Evolutionary conservation across 2,113 vertebrate species (phyloP).

Genomic region (Myiagra hebetior): DNA sequence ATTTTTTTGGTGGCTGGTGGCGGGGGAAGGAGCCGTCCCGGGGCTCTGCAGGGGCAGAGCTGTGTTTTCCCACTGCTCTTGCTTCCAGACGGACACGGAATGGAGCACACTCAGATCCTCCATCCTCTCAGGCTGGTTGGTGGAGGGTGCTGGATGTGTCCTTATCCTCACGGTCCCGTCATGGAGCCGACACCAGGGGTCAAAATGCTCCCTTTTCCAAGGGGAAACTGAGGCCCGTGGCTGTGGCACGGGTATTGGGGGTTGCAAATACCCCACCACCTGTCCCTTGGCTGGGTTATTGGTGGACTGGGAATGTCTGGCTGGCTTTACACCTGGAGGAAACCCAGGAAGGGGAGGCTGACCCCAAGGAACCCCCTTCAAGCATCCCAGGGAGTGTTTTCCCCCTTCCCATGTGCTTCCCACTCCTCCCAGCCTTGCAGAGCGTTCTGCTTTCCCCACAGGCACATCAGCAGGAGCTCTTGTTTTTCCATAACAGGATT

Average conservation of each 20-base stretch:
- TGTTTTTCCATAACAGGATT: background rate
- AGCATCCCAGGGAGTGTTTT: background rate
- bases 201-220: rapidly evolving
- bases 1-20: background rate
- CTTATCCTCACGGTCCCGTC: rapidly evolving
- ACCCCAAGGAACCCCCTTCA: background rate
- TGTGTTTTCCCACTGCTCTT: rapidly evolving
- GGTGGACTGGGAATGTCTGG: background rate
- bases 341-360: background rate
- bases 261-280: rapidly evolving
- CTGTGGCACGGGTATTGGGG: rapidly evolving
- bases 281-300: background rate
- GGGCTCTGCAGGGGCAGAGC: background rate
- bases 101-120: rapidly evolving
- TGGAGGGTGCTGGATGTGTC: background rate
- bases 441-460: background rate
- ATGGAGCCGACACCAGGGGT: too few species aligned
- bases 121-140: rapidly evolving
- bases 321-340: background rate
- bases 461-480: background rate
- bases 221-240: background rate
- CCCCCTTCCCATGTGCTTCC: background rate
- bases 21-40: background rate
- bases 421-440: background rate
- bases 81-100: rapidly evolving